Evolutionary conservation across 2,888 invertebrate genomes (phyloP), one percentile per base, ranked within the genome.

Genomic region (Agrotis exclamationis): DNA sequence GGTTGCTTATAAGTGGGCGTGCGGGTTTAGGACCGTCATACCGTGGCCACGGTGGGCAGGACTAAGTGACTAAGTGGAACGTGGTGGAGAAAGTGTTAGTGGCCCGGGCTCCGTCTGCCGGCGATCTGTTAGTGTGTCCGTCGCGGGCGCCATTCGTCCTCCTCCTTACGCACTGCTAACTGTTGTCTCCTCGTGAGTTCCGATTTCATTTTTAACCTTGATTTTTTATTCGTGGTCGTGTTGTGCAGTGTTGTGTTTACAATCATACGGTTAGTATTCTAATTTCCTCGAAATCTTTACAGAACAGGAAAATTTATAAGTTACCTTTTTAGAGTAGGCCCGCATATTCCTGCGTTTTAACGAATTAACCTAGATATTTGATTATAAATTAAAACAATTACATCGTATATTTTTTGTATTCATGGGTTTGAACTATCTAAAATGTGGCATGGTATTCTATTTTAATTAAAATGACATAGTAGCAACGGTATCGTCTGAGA

Each of bases 51-150:
- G 83, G 87, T 83, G 85, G 89, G 83, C 90, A 93, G 95, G 93
- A 94, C 89, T 86, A 94, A 92, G 93, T 94, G 93, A 94, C 89
- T 86, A 94, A 92, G 93, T 94, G 89, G 93, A 91, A 82, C 93
- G 89, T 78, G 81, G 84, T 83, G 92, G 94, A 94, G 96, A 96
- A 96, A 96, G 96, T 94, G 80, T 89, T 88, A 90, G 90, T 86
- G 90, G 88, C 85, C 90, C 90, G 92, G 89, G 92, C 92, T 92
- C 91, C 90, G 82, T 83, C 85, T 69, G 64, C 51, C 69, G 73
- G 67, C 67, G 68, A 71, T 76, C 76, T 76, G 78, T 79, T 82
- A 28, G 82, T 83, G 84, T 78, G 76, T 73, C 65, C 72, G 74
- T 70, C 68, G 69, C 74, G 67, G 78, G 82, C 86, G 82, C 71